Evolutionary conservation across 2,113 vertebrate species (phyloP), one percentile per base, ranked within the genome.

Genomic region (Antennarius striatus): DNA sequence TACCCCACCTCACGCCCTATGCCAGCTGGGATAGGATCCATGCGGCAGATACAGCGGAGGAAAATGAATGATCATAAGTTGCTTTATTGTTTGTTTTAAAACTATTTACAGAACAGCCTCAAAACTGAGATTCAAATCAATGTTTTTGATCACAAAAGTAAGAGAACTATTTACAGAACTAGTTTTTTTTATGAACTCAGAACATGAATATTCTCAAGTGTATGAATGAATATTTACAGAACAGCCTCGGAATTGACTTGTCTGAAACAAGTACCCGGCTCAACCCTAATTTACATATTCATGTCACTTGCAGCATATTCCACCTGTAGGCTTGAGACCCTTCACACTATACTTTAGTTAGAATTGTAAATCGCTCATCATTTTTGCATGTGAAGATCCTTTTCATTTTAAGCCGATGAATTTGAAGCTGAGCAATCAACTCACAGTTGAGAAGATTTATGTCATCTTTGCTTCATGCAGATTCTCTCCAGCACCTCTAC

Each of bases 401-500:
- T 39, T 40, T 46, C 54, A 52, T 54, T 54, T 32, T 68, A 71
- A 76, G 56, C 63, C 52, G 43, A 78, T 72, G 59, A 79, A 85
- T 79, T 80, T 80, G 78, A 53, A 66, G 50, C 58, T 63, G 55
- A 58, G 68, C 17, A 36, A 48, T 63, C 15, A 60, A 49, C 42
- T 43, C 42, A 9, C 42, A 12, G 67, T 42, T 47, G n/a, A 61
- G 42, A 68, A 10, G 6, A 56, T 60, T 16, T 39, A 43, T 58
- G 57, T 50, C 29, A 22, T 68, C 32, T 64, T 68, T 63, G 13
- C 46, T 65, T 52, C 39, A 32, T 60, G 47, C 5, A 49, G 52
- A 62, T 36, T 8, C n/a, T 16, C 49, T 9, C 52, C 45, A 57
- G 75, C 32, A 15, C 47, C 56, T 36, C 32, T 36, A 36, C 7